Conservation (phyloP, 2,797 vertebrate genomes). For the Sebastes variabilis region DNA sequence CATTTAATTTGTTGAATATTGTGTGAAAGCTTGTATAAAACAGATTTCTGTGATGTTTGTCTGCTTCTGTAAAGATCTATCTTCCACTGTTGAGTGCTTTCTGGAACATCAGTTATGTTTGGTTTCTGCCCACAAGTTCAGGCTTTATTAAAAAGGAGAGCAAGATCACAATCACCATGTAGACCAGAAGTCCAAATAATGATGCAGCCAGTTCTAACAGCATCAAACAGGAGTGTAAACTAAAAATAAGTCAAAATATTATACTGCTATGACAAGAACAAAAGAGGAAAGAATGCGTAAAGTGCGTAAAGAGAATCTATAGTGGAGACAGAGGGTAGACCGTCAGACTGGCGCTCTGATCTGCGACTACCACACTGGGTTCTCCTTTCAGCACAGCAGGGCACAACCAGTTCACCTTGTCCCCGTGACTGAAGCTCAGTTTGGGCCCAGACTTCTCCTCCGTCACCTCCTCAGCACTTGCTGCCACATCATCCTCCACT, state of each 20-base stretch:
- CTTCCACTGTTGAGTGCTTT: neutral
- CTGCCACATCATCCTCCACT: slow-evolving; percentile 32
- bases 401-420: slow-evolving; percentile 96
- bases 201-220: neutral
- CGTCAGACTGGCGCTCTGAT: slow-evolving; percentile 87
- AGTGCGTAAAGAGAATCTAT: slow-evolving; percentile 29
- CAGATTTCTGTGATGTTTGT: neutral
- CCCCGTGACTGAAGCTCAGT: slow-evolving; percentile 87
- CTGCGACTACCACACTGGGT: slow-evolving; percentile 88
- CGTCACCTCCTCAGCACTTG: neutral
- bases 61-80: neutral
- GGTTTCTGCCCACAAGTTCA: neutral
- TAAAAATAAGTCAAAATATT: neutral
- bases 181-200: neutral
- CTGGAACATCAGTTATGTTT: neutral
- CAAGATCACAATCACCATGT: neutral
- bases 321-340: slow-evolving; percentile 82
- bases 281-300: neutral
- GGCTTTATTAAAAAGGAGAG: neutral
- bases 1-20: neutral
- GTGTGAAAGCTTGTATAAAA: neutral
- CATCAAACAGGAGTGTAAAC: neutral
- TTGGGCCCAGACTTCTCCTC: slow-evolving; percentile 77
- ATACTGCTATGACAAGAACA: neutral
- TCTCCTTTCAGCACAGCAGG: slow-evolving; percentile 86